Percentiles rank a stretch among this genome's conserved stretches.
phyloP scores from a whole-genome alignment of 2,888 invertebrate species.

The Scelioninae gen. 2 region DNA sequence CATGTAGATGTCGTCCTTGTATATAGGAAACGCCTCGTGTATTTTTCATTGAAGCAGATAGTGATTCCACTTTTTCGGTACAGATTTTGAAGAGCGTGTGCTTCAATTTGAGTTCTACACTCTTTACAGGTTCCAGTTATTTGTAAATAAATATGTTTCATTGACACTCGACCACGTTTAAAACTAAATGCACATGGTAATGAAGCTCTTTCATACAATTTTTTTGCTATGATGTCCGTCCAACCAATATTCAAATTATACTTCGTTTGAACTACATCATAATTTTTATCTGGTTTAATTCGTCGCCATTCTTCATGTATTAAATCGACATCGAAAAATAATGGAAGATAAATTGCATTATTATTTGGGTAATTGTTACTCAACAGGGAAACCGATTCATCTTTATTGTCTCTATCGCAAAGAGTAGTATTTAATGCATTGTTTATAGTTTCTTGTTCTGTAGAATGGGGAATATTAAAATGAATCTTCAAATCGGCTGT shows the following conservation, averaged over 20 bases:
- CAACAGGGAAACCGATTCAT: neutral
- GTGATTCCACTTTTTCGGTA: constrained; percentile 4
- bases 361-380: too few species aligned
- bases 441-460: neutral
- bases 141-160: neutral
- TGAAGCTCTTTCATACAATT: neutral
- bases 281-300: constrained; percentile 2
- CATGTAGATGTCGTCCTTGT: constrained; percentile 1
- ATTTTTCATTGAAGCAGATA: neutral
- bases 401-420: too few species aligned
- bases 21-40: too few species aligned
- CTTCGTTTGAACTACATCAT: too few species aligned
- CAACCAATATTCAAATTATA: neutral
- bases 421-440: neutral
- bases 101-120: neutral
- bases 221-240: constrained; percentile 1
- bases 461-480: constrained; percentile 5
- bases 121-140: constrained; percentile 1
- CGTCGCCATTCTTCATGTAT: neutral
- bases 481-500: neutral
- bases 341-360: neutral
- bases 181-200: constrained; percentile 7
- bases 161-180: neutral
- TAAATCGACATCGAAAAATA: constrained; percentile 4
- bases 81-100: neutral